phyloP scores from a whole-genome alignment of 2,797 vertebrate species.

The Distichodus sexfasciatus region DNA sequence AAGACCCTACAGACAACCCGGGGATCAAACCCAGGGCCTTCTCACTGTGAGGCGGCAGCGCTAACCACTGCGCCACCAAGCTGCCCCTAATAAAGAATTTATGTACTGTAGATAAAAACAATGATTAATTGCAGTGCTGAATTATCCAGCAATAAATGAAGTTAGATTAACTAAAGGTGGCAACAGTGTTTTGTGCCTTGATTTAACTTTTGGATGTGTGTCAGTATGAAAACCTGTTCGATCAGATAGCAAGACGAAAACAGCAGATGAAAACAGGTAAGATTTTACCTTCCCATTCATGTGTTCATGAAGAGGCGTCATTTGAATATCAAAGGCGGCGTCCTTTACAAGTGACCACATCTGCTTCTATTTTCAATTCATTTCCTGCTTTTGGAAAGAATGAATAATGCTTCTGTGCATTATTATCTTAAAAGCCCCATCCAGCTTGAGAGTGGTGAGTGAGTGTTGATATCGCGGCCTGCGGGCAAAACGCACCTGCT shows the following conservation, averaged over 20 bases:
- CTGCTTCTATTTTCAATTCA: background rate
- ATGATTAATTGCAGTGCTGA: too few species aligned
- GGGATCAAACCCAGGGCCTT: too few species aligned
- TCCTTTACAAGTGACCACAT: background rate
- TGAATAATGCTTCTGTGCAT: conserved; percentile 1
- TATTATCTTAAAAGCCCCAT: conserved; percentile 6
- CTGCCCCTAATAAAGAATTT: too few species aligned
- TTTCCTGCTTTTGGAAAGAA: background rate
- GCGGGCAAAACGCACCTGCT: conserved; percentile 14
- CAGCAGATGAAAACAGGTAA: background rate
- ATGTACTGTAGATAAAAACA: too few species aligned
- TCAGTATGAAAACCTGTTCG: background rate
- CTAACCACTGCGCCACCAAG: too few species aligned
- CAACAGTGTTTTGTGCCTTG: too few species aligned
- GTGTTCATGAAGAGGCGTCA: background rate
- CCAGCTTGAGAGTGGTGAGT: background rate
- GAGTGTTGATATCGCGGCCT: background rate
- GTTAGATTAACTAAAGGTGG: too few species aligned
- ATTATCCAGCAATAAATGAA: too few species aligned
- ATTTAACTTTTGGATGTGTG: background rate
- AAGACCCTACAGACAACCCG: too few species aligned
- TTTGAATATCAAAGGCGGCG: background rate
- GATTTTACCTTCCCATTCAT: background rate
- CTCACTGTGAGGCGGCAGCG: too few species aligned
- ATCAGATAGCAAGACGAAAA: background rate